These are phyloP conservation scores for Isotomurus palustris DNA, from an alignment of 2,888 invertebrate genomes.

Conservation along the genomic window DNA sequence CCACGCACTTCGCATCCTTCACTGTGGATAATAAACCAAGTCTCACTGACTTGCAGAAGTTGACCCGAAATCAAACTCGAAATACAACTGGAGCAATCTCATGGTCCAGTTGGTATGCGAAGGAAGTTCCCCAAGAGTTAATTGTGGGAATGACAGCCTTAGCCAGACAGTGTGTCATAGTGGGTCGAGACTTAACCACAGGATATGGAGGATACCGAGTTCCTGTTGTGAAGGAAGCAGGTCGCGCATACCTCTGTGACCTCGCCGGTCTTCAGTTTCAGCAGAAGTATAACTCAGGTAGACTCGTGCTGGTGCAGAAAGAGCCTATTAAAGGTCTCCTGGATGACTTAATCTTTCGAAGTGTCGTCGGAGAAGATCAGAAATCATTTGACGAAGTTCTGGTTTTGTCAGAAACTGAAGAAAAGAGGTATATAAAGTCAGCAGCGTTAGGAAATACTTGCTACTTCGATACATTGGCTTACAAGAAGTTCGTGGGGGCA, in stretches of 20 bases:
- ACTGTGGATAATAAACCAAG: too few species aligned
- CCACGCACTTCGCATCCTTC: conserved; percentile 3
- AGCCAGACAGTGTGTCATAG: conserved; percentile 29
- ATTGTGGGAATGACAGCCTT: conserved; percentile 21
- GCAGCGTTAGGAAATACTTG: conserved; percentile 5
- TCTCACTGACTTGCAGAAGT: conserved; percentile 18
- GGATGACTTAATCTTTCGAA: conserved; percentile 33
- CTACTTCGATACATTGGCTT: conserved; percentile 23
- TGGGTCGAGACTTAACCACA: conserved; percentile 19
- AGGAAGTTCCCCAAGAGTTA: conserved; percentile 14
- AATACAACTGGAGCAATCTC: conserved; percentile 29
- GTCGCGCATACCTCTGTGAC: conserved; percentile 26
- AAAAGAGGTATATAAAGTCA: conserved; percentile 14
- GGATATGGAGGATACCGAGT: conserved; percentile 27
- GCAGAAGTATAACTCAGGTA: conserved; percentile 30
- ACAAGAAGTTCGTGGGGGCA: conserved; percentile 24
- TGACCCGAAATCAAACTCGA: conserved; percentile 22
- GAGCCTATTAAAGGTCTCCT: conserved; percentile 15
- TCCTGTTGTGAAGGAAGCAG: not conserved
- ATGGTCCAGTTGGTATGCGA: conserved; percentile 16
- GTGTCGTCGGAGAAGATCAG: conserved; percentile 30
- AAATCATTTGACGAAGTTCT: conserved; percentile 10
- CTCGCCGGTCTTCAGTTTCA: conserved; percentile 36
- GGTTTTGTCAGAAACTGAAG: not conserved
- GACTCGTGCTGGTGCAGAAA: conserved; percentile 17